phyloP scores from a whole-genome alignment of 1,140 invertebrate species.

The Parasteatoda tepidariorum region DNA sequence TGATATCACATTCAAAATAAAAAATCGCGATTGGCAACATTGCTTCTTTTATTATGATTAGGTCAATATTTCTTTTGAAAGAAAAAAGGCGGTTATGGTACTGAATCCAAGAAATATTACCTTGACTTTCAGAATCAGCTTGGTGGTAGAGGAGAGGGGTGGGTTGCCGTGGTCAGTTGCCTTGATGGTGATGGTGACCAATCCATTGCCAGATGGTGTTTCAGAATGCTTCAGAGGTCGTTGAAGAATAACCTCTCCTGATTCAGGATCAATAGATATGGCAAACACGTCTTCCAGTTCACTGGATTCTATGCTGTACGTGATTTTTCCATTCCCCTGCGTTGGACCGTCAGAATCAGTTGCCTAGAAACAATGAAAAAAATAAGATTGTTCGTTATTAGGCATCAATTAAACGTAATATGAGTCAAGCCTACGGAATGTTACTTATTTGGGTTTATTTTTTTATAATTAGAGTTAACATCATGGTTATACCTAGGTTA shows the following conservation, averaged over 20 bases:
- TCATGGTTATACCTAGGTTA: too few species aligned
- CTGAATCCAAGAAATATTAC: constrained; percentile 67
- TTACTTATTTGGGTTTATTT: too few species aligned
- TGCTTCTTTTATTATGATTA: too few species aligned
- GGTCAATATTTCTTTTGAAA: background rate
- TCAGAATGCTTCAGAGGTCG: constrained; percentile 67
- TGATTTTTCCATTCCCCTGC: constrained; percentile 77
- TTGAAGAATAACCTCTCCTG: constrained; percentile 77
- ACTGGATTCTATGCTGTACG: constrained; percentile 77
- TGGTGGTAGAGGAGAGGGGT: constrained; percentile 75
- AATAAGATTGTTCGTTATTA: too few species aligned
- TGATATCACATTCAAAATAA: too few species aligned
- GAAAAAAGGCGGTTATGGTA: background rate
- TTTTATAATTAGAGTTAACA: too few species aligned
- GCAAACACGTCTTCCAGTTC: constrained; percentile 69
- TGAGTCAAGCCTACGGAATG: too few species aligned
- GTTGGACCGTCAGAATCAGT: constrained; percentile 70
- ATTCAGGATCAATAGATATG: constrained; percentile 74
- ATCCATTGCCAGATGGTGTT: constrained; percentile 21
- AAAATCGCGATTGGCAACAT: too few species aligned
- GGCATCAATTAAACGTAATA: too few species aligned
- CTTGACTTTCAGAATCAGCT: constrained; percentile 77
- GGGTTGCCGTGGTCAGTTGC: constrained; percentile 78
- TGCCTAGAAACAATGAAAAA: too few species aligned
- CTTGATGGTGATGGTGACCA: constrained; percentile 34